Evolutionary conservation across 37 sponge, comb jelly and placozoan genomes (phyloP).

Genomic region (Mnemiopsis leidyi): DNA sequence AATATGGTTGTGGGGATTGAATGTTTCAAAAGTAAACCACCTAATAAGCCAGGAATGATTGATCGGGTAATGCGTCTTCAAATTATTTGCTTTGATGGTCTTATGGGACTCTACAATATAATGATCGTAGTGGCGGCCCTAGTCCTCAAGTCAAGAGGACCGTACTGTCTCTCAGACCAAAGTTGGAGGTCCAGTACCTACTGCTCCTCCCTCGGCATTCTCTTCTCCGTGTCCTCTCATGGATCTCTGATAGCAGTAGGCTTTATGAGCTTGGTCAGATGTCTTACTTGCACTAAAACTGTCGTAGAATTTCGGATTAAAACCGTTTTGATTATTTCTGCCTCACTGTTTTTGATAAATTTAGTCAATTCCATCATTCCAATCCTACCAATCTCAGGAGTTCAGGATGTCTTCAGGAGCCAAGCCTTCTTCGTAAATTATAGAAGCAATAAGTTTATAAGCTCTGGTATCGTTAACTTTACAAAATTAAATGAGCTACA

Average conservation of each 20-base stretch:
- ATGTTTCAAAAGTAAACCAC: background rate
- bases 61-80: background rate
- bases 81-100: background rate
- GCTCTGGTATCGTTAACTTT: background rate
- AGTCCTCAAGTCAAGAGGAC: background rate
- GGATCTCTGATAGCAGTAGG: background rate
- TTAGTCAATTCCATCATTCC: background rate
- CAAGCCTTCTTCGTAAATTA: background rate
- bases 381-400: background rate
- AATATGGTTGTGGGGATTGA: background rate
- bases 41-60: background rate
- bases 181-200: background rate
- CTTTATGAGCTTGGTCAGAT: constrained; percentile 19
- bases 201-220: background rate
- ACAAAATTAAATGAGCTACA: background rate
- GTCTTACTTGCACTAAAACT: background rate
- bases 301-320: background rate
- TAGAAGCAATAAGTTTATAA: background rate
- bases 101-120: background rate
- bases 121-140: background rate
- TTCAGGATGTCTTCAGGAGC: background rate
- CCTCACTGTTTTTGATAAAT: background rate
- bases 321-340: background rate
- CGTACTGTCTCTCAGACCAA: background rate
- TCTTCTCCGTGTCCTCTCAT: background rate